These are phyloP conservation scores for Arnoldichthys spilopterus DNA, from an alignment of 2,797 vertebrate genomes.

Conservation along the genomic window DNA sequence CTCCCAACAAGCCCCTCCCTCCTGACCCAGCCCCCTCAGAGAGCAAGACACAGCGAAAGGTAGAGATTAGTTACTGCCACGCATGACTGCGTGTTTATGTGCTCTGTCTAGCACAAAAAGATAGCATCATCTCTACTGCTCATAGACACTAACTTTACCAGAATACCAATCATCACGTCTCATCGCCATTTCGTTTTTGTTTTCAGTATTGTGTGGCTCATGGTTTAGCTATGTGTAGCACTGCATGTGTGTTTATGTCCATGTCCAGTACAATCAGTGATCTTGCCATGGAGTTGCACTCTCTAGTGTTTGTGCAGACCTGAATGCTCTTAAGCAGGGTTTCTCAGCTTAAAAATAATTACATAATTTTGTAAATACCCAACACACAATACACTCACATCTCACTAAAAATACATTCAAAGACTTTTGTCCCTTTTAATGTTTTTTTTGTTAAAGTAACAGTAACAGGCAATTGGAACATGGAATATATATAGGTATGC, in stretches of 20 bases:
- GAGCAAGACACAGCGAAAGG: constrained; percentile 73
- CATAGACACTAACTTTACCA: not conserved
- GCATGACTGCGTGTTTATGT: constrained; percentile 17
- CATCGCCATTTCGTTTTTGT: not conserved
- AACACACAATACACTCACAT: not conserved
- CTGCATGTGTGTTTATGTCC: constrained; percentile 26
- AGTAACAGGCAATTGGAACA: not conserved
- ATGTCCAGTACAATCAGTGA: not conserved
- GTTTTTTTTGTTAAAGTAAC: too few relatives aligned
- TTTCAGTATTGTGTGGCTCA: not conserved
- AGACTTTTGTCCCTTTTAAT: not conserved
- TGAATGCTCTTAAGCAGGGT: constrained; percentile 15
- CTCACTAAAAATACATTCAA: too few relatives aligned
- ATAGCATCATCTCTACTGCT: not conserved
- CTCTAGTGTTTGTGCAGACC: not conserved
- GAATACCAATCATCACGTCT: not conserved
- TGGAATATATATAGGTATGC: not conserved
- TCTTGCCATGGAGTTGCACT: not conserved
- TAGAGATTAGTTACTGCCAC: constrained; percentile 46
- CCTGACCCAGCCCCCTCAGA: constrained; percentile 76
- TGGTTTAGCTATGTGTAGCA: constrained; percentile 7
- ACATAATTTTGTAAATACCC: not conserved
- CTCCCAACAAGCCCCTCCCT: constrained; percentile 80
- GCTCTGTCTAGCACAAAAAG: not conserved
- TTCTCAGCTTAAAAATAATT: constrained; percentile 1